Percentiles rank a stretch among this genome's conserved stretches.
These are phyloP conservation scores for Carabus problematicus DNA, from an alignment of 2,888 invertebrate species.

Conservation along the genomic window DNA sequence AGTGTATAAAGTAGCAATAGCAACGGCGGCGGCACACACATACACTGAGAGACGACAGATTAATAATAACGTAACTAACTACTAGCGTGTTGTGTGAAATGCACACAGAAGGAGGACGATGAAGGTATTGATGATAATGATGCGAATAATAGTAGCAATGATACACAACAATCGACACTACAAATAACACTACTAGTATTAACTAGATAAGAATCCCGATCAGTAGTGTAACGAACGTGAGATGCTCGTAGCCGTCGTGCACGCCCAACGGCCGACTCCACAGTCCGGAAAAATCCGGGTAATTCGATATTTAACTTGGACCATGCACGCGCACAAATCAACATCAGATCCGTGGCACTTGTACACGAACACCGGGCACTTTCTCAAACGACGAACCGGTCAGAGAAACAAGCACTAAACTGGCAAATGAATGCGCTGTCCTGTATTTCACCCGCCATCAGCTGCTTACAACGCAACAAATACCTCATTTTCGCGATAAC, in stretches of 20 bases:
- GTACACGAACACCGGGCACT: constrained; percentile 30
- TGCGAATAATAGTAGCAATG: background rate
- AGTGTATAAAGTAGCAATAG: background rate
- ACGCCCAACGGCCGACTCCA: constrained; percentile 55
- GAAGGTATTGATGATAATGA: background rate
- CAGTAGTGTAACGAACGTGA: constrained; percentile 9
- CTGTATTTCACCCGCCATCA: constrained; percentile 62
- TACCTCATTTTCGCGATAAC: constrained; percentile 65
- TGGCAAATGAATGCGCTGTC: constrained; percentile 55
- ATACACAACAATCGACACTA: background rate
- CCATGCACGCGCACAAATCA: constrained; percentile 43
- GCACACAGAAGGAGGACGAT: background rate
- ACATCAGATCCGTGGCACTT: constrained; percentile 37
- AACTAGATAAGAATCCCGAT: background rate
- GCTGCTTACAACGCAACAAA: constrained; percentile 60
- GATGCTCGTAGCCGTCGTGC: constrained; percentile 50
- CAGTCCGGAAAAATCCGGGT: constrained; percentile 44
- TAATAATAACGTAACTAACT: background rate
- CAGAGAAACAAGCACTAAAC: constrained; percentile 54
- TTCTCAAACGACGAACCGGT: constrained; percentile 43
- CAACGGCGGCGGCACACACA: constrained; percentile 7
- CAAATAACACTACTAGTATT: background rate
- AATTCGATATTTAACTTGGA: constrained; percentile 28
- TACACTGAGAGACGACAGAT: background rate
- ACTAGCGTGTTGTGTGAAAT: background rate